Percentiles rank a stretch among this genome's conserved stretches.
phyloP scores from a whole-genome alignment of 2,888 invertebrate genomes.

The Pachymerium ferrugineum region DNA sequence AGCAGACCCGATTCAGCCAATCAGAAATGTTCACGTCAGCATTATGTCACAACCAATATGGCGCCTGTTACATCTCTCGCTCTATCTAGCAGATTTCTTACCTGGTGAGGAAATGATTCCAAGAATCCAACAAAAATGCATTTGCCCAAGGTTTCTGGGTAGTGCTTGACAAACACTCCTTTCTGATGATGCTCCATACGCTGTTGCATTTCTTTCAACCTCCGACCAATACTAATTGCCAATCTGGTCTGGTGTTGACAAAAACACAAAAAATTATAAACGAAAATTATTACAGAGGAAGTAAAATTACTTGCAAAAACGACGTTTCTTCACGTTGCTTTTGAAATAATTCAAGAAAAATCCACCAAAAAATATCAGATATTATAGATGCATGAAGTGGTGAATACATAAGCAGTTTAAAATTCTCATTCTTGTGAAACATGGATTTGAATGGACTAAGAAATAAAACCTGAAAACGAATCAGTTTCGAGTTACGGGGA shows the following conservation, averaged over 20 bases:
- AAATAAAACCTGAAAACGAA: not conserved
- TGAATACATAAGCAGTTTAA: not conserved
- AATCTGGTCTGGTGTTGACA: not conserved
- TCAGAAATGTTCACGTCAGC: no score
- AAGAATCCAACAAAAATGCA: conserved; percentile 10
- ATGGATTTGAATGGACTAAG: not conserved
- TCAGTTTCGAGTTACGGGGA: no score
- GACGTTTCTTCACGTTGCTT: not conserved
- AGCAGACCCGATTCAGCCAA: no score
- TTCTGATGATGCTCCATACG: not conserved
- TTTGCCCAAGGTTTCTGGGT: not conserved
- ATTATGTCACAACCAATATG: no score
- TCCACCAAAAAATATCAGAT: not conserved
- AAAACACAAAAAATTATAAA: not conserved
- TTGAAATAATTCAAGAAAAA: not conserved
- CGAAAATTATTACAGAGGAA: not conserved
- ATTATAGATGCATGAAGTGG: not conserved
- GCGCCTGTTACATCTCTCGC: no score
- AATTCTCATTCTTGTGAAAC: not conserved
- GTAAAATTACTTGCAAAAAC: not conserved
- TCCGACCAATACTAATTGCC: not conserved
- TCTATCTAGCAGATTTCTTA: not conserved
- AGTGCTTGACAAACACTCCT: not conserved
- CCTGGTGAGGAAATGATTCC: not conserved
- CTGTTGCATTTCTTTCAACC: not conserved